These are phyloP conservation scores for Stomatorhinus ivindoensis DNA, from an alignment of 2,113 vertebrate species.

Conservation along the genomic window DNA sequence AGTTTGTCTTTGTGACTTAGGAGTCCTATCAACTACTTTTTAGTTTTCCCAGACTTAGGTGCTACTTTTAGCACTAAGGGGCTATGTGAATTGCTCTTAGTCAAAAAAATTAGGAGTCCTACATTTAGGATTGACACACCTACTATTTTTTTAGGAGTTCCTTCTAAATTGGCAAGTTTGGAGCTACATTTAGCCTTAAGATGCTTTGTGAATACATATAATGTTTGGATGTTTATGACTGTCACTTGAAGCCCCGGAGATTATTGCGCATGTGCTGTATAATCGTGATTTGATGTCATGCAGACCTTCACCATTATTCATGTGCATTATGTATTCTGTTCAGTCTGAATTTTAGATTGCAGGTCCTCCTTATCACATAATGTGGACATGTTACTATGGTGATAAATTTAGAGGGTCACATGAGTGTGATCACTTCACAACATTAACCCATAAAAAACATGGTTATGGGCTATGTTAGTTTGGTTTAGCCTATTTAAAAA, in stretches of 20 bases:
- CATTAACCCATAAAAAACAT: background rate
- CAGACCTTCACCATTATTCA: background rate
- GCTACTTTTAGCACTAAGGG: no score
- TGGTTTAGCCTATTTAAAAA: no score
- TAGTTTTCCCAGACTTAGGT: no score
- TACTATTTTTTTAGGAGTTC: no score
- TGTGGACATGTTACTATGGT: background rate
- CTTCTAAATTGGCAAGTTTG: no score
- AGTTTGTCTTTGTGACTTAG: no score
- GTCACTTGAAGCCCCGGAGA: background rate
- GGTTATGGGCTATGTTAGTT: background rate
- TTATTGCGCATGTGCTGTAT: background rate
- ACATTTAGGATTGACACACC: no score
- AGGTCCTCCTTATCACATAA: background rate
- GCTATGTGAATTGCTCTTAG: no score
- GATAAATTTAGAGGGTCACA: background rate
- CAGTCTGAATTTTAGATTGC: background rate
- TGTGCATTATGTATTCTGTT: background rate
- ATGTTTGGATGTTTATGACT: background rate
- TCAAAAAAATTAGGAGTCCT: no score
- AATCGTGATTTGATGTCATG: background rate
- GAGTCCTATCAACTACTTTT: no score
- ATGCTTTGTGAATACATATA: no score
- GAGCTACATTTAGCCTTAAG: no score
- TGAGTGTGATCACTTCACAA: background rate